Conservation (phyloP, 2,113 vertebrate species). For the Promerops cafer region DNA sequence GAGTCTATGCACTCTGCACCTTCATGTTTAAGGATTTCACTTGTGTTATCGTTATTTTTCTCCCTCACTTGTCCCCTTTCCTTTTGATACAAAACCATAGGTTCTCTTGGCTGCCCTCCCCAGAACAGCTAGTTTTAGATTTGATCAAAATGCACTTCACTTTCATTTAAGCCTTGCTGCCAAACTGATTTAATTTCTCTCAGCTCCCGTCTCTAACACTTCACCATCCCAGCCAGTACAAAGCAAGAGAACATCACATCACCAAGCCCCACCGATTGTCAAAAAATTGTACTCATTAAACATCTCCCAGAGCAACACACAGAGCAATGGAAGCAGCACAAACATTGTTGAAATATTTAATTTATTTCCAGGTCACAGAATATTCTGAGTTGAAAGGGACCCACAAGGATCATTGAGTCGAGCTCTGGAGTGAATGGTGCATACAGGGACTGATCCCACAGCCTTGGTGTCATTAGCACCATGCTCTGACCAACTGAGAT, state of each 20-base stretch:
- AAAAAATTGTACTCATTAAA: neutral
- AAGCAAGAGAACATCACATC: neutral
- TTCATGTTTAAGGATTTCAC: neutral
- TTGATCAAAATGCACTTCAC: neutral
- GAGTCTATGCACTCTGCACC: fast-evolving
- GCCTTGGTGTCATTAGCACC: neutral
- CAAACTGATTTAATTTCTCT: neutral
- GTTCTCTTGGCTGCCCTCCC: neutral
- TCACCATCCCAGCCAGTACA: neutral
- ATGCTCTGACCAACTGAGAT: neutral
- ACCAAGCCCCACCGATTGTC: neutral
- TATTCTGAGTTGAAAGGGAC: neutral
- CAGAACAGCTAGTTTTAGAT: neutral
- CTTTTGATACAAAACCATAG: neutral
- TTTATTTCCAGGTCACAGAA: neutral
- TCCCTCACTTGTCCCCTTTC: neutral
- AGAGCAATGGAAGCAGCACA: neutral
- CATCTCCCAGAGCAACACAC: neutral
- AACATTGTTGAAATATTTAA: neutral
- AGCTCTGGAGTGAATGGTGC: neutral
- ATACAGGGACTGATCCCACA: neutral
- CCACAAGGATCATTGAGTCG: neutral
- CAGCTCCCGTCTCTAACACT: neutral
- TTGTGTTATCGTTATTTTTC: neutral
- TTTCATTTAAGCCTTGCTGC: neutral